A percentile compares a stretch with the other conserved stretches of the same genome.
These are phyloP conservation scores for Choristoneura rosaceana DNA, from an alignment of 2,888 invertebrate species.

Conservation along the genomic window DNA sequence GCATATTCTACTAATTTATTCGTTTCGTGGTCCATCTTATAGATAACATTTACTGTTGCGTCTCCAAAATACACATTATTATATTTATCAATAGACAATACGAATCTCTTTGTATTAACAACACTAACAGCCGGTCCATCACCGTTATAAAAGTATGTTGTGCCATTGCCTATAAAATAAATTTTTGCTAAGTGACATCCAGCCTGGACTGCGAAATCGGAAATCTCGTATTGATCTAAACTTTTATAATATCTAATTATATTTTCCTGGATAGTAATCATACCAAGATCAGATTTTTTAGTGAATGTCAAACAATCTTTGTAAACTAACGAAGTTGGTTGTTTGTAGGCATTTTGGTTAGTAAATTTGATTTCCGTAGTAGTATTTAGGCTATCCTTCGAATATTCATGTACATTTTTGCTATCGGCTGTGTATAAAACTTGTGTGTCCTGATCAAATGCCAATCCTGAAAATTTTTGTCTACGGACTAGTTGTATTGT, in stretches of 20 bases:
- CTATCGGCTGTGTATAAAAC: constrained; percentile 1
- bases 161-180: background rate
- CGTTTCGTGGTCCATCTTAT: background rate
- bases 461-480: background rate
- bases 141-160: background rate
- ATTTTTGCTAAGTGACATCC: background rate
- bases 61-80: background rate
- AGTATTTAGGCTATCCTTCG: background rate
- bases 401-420: background rate
- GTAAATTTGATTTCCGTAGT: background rate
- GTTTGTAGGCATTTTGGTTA: background rate
- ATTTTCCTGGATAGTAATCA: background rate
- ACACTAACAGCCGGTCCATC: background rate
- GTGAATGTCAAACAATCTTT: constrained; percentile 1
- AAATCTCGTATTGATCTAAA: background rate
- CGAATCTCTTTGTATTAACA: background rate
- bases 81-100: background rate
- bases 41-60: background rate
- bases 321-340: background rate
- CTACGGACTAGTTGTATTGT: background rate
- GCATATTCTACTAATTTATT: background rate
- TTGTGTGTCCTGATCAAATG: constrained; percentile 1
- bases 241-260: background rate
- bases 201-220: background rate
- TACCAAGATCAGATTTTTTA: background rate